phyloP scores from a whole-genome alignment of 2,797 vertebrate genomes.

The Malacoraja senta region DNA sequence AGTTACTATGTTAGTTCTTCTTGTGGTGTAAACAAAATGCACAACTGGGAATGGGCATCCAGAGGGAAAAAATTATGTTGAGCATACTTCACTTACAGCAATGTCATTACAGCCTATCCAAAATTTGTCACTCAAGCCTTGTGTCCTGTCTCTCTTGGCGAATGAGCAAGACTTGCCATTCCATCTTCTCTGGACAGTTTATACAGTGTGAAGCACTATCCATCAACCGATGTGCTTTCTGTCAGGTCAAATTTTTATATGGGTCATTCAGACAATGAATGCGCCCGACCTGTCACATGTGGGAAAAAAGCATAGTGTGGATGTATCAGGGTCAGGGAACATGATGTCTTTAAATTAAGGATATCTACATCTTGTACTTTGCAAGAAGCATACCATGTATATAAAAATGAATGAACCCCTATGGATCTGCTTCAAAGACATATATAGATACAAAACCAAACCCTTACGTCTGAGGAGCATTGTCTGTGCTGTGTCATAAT shows the following conservation, averaged over 20 bases:
- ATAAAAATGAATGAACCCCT: slow-evolving; percentile 4
- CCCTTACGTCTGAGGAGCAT: neutral
- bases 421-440: neutral
- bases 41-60: neutral
- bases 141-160: neutral
- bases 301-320: neutral
- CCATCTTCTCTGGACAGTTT: neutral
- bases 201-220: slow-evolving; percentile 1
- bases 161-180: neutral
- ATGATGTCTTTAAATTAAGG: slow-evolving; percentile 21
- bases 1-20: neutral
- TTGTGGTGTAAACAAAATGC: neutral
- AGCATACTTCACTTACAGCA: neutral
- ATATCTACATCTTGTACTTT: neutral
- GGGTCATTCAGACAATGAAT: slow-evolving; percentile 29
- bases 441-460: neutral
- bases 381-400: neutral
- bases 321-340: neutral
- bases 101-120: neutral
- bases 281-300: neutral
- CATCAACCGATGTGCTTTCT: slow-evolving; percentile 22
- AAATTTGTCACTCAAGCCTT: slow-evolving; percentile 7
- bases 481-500: neutral
- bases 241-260: slow-evolving; percentile 27
- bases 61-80: neutral